These are phyloP conservation scores for Myotis vivesi DNA, from an alignment of 2,797 vertebrate species.

Conservation along the genomic window DNA sequence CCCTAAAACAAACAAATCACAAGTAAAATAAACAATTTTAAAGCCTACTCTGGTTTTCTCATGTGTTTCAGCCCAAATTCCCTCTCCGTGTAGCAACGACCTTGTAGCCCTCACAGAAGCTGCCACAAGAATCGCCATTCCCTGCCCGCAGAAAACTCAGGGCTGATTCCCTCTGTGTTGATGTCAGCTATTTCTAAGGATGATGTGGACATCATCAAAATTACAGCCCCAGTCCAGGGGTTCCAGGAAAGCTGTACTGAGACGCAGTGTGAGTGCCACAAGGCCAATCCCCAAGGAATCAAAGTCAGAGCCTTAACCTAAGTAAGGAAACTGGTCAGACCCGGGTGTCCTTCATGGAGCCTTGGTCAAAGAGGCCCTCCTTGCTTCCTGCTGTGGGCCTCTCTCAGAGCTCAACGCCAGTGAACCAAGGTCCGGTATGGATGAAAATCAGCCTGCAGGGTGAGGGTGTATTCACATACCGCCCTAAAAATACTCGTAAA, in stretches of 20 bases:
- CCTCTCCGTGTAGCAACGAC: background rate
- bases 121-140: background rate
- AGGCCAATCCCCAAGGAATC: background rate
- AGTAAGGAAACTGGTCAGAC: background rate
- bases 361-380: rapidly evolving
- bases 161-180: background rate
- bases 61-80: background rate
- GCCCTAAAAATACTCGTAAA: background rate
- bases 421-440: background rate
- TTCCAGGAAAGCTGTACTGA: background rate
- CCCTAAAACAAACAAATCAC: background rate
- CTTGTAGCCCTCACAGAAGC: background rate
- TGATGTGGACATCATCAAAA: background rate
- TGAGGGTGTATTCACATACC: rapidly evolving
- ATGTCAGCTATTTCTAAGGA: background rate
- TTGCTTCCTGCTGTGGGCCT: rapidly evolving
- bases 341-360: background rate
- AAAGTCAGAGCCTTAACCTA: background rate
- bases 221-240: no score
- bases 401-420: rapidly evolving
- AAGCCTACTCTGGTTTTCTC: background rate
- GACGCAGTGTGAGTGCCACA: background rate
- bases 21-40: background rate
- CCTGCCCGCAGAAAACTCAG: background rate
- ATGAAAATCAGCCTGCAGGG: background rate